These are phyloP conservation scores for Hypercompe scribonia DNA, from an alignment of 2,888 invertebrate species.

Conservation along the genomic window DNA sequence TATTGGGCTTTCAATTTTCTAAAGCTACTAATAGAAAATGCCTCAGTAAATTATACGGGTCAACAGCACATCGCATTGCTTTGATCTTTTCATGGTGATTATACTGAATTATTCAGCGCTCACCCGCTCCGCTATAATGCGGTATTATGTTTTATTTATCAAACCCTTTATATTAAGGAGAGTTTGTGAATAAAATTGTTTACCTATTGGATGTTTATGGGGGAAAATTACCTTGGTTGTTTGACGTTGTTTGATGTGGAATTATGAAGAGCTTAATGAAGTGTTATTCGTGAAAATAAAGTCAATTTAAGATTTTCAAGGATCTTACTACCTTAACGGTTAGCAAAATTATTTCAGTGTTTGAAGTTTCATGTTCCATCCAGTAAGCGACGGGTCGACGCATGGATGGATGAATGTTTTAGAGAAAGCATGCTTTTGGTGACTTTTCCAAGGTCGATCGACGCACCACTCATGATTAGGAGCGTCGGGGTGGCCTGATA, in stretches of 20 bases:
- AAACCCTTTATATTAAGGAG: slow-evolving; percentile 45
- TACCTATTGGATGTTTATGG: slow-evolving; percentile 17
- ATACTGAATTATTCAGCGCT: slow-evolving; percentile 66
- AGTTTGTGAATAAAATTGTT: slow-evolving; percentile 43
- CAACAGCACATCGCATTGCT: slow-evolving; percentile 32
- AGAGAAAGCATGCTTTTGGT: no score
- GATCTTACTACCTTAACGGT: not conserved
- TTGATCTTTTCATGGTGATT: slow-evolving; percentile 68
- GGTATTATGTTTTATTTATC: slow-evolving; percentile 55
- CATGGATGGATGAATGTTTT: no score
- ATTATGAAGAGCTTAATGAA: not conserved
- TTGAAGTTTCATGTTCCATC: no score
- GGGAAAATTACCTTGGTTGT: not conserved
- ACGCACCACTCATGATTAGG: no score
- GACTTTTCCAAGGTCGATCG: not conserved
- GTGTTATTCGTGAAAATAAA: not conserved
- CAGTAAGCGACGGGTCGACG: no score
- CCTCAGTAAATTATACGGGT: slow-evolving; percentile 11
- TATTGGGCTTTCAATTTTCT: not conserved
- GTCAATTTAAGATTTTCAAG: not conserved
- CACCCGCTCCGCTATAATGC: slow-evolving; percentile 42
- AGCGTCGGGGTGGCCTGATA: no score
- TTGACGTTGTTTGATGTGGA: slow-evolving; percentile 5
- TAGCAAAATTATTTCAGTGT: no score
- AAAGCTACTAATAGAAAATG: slow-evolving; percentile 18